A percentile compares a stretch with the other conserved stretches of the same genome.
phyloP scores from a whole-genome alignment of 2,113 vertebrate species.

The Ochotona princeps region DNA sequence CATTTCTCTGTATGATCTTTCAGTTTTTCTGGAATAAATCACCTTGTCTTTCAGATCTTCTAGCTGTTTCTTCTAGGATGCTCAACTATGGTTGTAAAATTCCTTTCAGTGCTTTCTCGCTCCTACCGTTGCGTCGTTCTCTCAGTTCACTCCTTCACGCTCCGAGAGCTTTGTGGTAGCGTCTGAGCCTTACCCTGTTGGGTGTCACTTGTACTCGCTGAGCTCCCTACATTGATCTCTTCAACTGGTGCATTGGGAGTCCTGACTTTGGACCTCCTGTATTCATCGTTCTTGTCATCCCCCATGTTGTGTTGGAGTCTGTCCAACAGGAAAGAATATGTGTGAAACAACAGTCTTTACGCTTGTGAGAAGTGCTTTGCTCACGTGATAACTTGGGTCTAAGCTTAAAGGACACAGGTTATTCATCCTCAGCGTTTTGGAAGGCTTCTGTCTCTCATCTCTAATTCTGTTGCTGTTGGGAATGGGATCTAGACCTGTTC shows the following conservation, averaged over 20 bases:
- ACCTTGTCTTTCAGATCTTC: background rate
- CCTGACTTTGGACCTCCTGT: background rate
- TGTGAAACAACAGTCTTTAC: background rate
- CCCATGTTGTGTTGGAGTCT: background rate
- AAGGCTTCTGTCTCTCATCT: background rate
- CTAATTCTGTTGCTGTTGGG: background rate
- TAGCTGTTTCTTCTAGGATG: background rate
- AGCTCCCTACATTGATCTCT: background rate
- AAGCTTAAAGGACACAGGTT: background rate
- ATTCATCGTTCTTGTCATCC: background rate
- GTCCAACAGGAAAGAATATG: background rate
- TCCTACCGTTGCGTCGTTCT: background rate
- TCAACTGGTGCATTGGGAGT: background rate
- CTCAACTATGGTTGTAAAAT: background rate
- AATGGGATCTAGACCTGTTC: background rate
- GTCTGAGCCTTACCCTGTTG: background rate
- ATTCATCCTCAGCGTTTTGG: background rate
- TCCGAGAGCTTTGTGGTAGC: background rate
- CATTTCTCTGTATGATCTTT: background rate
- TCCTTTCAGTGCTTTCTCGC: background rate
- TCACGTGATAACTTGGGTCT: background rate
- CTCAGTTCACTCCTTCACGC: background rate
- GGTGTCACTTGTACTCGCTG: background rate
- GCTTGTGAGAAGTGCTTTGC: background rate
- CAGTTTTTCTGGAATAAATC: background rate